Conservation (phyloP, 2,797 vertebrate genomes). For the Argya squamiceps region DNA sequence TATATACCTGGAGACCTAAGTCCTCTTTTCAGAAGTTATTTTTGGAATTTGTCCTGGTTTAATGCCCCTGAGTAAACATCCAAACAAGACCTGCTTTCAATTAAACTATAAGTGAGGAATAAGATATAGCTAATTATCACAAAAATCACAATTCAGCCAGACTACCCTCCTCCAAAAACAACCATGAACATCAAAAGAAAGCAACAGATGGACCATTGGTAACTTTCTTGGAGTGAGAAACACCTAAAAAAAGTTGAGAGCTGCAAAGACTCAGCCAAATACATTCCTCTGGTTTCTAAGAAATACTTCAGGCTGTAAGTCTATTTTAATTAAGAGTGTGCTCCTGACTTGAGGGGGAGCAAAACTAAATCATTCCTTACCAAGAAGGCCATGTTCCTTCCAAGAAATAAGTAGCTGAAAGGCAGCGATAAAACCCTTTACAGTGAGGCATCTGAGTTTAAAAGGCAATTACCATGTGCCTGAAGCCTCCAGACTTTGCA, state of each 20-base stretch:
- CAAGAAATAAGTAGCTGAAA: conserved; percentile 29
- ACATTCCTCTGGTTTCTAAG: neutral
- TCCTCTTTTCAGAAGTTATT: neutral
- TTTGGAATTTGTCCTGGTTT: neutral
- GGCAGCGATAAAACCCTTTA: neutral
- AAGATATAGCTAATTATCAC: neutral
- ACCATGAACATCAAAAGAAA: neutral
- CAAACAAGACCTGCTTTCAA: neutral
- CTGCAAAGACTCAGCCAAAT: neutral
- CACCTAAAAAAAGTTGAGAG: neutral
- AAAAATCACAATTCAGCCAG: neutral
- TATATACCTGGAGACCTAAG: neutral
- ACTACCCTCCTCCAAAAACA: neutral
- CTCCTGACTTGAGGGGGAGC: neutral
- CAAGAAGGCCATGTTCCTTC: neutral
- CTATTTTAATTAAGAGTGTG: conserved; percentile 7
- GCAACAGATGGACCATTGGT: neutral
- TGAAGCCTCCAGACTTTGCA: neutral
- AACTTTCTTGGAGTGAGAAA: neutral
- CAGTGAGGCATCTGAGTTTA: neutral
- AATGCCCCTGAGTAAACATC: neutral
- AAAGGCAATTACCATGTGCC: neutral
- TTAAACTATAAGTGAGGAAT: neutral
- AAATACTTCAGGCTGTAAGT: neutral
- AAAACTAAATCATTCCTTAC: conserved; percentile 7